These are phyloP conservation scores for Lepus americanus DNA, from an alignment of 2,113 vertebrate species.

Conservation along the genomic window DNA sequence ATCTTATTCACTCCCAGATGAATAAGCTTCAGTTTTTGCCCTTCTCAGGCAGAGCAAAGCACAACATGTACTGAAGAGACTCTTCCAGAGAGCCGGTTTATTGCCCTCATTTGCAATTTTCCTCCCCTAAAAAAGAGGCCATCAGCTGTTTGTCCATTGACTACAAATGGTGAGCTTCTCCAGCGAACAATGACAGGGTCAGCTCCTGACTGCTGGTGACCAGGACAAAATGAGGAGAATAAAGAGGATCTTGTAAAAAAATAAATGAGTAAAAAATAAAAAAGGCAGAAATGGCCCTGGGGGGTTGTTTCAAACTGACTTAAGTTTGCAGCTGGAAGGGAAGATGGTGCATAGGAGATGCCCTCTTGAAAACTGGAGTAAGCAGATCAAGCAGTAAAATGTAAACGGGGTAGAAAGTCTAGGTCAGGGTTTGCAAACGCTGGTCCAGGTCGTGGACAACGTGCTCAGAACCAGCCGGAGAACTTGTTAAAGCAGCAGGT, in stretches of 20 bases:
- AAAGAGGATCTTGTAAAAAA: neutral
- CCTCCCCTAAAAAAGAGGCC: neutral
- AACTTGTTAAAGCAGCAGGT: neutral
- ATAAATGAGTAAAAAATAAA: neutral
- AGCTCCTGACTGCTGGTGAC: neutral
- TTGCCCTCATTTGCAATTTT: neutral
- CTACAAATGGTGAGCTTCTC: neutral
- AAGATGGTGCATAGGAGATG: neutral
- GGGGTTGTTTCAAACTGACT: slow-evolving; percentile 34
- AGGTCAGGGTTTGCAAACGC: neutral
- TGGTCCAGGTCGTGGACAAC: neutral
- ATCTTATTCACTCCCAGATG: slow-evolving; percentile 44
- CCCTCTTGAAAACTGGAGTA: neutral
- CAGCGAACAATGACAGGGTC: neutral
- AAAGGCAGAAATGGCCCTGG: neutral
- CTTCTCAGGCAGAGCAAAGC: neutral
- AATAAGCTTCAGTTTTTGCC: slow-evolving; percentile 34
- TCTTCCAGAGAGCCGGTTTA: neutral
- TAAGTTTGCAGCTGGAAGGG: neutral
- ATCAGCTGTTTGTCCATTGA: neutral
- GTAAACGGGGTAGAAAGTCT: neutral
- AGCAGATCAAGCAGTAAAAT: neutral
- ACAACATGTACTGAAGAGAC: neutral
- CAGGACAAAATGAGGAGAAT: neutral
- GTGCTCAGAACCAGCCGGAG: neutral